Evolutionary conservation across 2,888 invertebrate genomes (phyloP).

Genomic region (Deilephila elpenor): DNA sequence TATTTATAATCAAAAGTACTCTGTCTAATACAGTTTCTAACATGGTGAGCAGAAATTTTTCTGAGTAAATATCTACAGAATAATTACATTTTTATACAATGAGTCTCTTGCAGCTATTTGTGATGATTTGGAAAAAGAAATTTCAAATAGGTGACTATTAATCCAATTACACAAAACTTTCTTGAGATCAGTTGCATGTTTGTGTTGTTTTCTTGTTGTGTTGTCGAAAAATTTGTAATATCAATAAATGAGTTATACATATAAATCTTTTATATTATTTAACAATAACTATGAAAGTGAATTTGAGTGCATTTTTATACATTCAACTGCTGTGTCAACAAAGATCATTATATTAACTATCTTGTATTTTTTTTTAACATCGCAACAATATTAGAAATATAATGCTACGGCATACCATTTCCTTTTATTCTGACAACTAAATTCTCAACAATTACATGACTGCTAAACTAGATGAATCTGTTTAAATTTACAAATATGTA

Average conservation of each 20-base stretch:
- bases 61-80: background rate
- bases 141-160: background rate
- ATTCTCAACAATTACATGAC: too few relatives aligned
- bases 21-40: background rate
- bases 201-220: conserved; percentile 1
- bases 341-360: background rate
- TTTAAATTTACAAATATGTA: too few relatives aligned
- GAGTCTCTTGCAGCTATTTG: background rate
- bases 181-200: conserved; percentile 13
- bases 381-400: background rate
- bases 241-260: background rate
- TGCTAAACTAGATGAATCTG: too few relatives aligned
- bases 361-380: background rate
- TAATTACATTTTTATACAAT: background rate
- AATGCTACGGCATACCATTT: background rate
- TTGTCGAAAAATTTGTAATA: background rate
- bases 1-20: background rate
- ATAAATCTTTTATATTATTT: background rate
- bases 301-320: background rate
- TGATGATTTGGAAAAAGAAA: background rate
- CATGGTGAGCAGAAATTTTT: background rate
- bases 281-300: background rate
- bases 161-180: conserved; percentile 10
- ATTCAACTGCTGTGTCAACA: background rate
- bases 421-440: too few relatives aligned